These are phyloP conservation scores for Chrysotoxum bicinctum DNA, from an alignment of 2,888 invertebrate species.

Conservation along the genomic window DNA sequence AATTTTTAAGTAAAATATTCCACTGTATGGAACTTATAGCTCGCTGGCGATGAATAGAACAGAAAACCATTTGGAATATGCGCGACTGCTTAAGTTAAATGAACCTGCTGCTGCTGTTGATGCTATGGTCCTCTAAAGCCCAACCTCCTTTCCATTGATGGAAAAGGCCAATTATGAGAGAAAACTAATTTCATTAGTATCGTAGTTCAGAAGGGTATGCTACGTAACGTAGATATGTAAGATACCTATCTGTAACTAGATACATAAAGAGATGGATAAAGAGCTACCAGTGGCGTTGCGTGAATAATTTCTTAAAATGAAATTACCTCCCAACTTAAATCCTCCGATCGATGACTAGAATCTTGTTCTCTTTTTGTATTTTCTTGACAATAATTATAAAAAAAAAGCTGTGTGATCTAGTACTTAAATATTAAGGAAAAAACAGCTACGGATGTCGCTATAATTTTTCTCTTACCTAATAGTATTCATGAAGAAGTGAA, in stretches of 20 bases:
- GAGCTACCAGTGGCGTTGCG: too few species aligned
- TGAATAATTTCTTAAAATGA: too few species aligned
- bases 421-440: too few species aligned
- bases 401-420: too few species aligned
- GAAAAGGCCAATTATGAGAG: conserved; percentile 56
- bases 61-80: neutral
- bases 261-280: neutral
- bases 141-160: conserved; percentile 39
- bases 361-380: too few species aligned
- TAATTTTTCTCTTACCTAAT: too few species aligned
- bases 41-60: neutral
- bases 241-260: neutral
- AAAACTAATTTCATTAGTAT: conserved; percentile 57
- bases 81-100: conserved; percentile 24
- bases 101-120: conserved; percentile 10
- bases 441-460: too few species aligned
- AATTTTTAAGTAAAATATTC: neutral
- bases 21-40: neutral
- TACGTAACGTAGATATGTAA: neutral
- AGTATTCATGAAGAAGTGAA: too few species aligned
- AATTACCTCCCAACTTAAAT: too few species aligned
- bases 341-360: too few species aligned
- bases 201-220: neutral
- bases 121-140: neutral
- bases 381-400: too few species aligned